Percentiles rank a stretch among this genome's conserved stretches.
Conservation (phyloP, 2,797 vertebrate species). For the Austrolebias charrua region DNA sequence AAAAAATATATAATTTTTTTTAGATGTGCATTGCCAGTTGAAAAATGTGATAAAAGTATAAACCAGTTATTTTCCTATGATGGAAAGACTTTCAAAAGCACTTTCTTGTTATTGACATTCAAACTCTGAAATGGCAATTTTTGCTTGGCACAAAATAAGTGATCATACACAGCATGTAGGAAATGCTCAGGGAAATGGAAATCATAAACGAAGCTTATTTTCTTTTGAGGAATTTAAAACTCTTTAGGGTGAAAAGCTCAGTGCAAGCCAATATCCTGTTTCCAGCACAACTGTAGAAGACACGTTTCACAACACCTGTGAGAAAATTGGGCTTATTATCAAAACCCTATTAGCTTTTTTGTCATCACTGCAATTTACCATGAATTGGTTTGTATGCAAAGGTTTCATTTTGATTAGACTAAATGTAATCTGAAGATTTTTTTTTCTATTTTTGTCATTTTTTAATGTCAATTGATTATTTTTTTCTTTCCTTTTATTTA, state of each 20-base stretch:
- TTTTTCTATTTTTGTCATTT: too few relatives aligned
- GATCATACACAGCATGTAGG: neutral
- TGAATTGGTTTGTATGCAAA: slow-evolving; percentile 7
- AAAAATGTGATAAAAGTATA: too few relatives aligned
- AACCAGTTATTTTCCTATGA: too few relatives aligned
- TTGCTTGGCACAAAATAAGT: neutral
- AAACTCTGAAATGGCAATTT: slow-evolving; percentile 16
- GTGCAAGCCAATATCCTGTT: slow-evolving; percentile 41
- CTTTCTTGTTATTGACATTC: slow-evolving; percentile 15
- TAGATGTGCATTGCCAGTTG: neutral
- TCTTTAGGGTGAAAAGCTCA: slow-evolving; percentile 26
- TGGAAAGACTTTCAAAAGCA: neutral
- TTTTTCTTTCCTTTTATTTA: too few relatives aligned
- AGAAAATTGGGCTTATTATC: slow-evolving; percentile 36
- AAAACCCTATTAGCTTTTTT: slow-evolving; percentile 50
- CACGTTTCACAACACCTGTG: slow-evolving; percentile 39
- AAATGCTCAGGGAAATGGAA: slow-evolving; percentile 1
- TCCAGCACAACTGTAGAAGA: slow-evolving; percentile 24
- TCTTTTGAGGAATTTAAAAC: slow-evolving; percentile 37
- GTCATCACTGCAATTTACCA: slow-evolving; percentile 27
- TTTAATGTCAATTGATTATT: too few relatives aligned
- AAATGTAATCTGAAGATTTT: too few relatives aligned
- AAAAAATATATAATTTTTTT: neutral
- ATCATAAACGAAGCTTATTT: slow-evolving; percentile 29
- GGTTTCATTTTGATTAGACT: neutral